A percentile compares a stretch with the other conserved stretches of the same genome.
phyloP scores from a whole-genome alignment of 2,797 vertebrate genomes.

The Trachurus trachurus region DNA sequence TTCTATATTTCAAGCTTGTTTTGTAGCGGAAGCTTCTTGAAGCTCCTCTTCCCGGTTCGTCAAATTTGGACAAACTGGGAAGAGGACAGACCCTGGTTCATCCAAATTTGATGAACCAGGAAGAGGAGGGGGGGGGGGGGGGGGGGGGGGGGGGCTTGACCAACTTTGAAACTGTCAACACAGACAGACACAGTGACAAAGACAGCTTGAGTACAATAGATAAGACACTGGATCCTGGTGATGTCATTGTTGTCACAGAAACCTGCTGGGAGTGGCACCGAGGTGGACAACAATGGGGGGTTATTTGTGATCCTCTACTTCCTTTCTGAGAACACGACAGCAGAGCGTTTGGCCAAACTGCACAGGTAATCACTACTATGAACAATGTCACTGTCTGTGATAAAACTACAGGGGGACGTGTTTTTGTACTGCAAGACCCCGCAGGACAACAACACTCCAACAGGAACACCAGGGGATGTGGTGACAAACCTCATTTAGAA shows the following conservation, averaged over 20 bases:
- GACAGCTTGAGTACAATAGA: slow-evolving; percentile 41
- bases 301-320: slow-evolving; percentile 68
- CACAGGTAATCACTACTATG: slow-evolving; percentile 34
- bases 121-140: too few species aligned
- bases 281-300: slow-evolving; percentile 67
- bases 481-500: too few species aligned
- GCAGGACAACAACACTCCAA: too few species aligned
- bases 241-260: slow-evolving; percentile 76
- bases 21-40: too few species aligned
- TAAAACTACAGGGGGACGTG: too few species aligned
- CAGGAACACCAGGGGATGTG: too few species aligned
- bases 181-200: slow-evolving; percentile 37
- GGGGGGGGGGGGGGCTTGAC: slow-evolving; percentile 39
- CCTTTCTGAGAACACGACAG: slow-evolving; percentile 57
- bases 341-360: slow-evolving; percentile 66
- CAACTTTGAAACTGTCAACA: slow-evolving; percentile 54
- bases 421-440: too few species aligned
- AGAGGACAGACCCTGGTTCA: too few species aligned
- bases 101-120: too few species aligned
- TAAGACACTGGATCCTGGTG: slow-evolving; percentile 45
- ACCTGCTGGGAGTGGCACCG: slow-evolving; percentile 51
- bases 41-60: too few species aligned
- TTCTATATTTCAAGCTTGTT: too few species aligned
- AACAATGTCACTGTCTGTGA: slow-evolving; percentile 30
- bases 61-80: too few species aligned